These are phyloP conservation scores for Xiphophorus birchmanni DNA, from an alignment of 2,797 vertebrate species.

Conservation along the genomic window DNA sequence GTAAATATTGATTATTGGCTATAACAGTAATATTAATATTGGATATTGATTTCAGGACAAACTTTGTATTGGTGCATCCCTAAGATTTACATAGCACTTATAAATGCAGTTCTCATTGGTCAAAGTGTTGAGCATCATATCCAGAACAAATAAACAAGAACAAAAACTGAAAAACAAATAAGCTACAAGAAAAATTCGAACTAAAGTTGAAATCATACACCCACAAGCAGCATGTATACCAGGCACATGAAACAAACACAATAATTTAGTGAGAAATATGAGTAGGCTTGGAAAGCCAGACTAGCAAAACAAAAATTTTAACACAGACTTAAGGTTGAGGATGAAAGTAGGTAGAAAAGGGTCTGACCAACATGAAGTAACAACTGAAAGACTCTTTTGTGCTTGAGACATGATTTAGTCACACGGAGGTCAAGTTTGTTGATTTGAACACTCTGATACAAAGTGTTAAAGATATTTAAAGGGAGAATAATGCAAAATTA, in stretches of 20 bases:
- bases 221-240: background rate
- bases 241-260: background rate
- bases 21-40: too few relatives aligned
- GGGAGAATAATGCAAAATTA: background rate
- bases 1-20: background rate
- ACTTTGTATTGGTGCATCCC: too few relatives aligned
- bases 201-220: background rate
- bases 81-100: background rate
- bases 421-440: background rate
- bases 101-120: background rate
- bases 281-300: background rate
- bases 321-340: background rate
- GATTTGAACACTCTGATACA: background rate
- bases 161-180: background rate
- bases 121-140: background rate
- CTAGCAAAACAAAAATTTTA: background rate
- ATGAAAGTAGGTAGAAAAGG: too few relatives aligned
- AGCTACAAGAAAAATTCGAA: background rate
- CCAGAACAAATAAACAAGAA: background rate
- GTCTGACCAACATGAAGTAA: background rate
- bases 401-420: background rate
- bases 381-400: background rate
- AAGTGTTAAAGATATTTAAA: background rate
- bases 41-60: too few relatives aligned
- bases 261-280: background rate